Evolutionary conservation across 53 echinoderm and acorn worm species (phyloP).

Genomic region (Echinarachnius parma): DNA sequence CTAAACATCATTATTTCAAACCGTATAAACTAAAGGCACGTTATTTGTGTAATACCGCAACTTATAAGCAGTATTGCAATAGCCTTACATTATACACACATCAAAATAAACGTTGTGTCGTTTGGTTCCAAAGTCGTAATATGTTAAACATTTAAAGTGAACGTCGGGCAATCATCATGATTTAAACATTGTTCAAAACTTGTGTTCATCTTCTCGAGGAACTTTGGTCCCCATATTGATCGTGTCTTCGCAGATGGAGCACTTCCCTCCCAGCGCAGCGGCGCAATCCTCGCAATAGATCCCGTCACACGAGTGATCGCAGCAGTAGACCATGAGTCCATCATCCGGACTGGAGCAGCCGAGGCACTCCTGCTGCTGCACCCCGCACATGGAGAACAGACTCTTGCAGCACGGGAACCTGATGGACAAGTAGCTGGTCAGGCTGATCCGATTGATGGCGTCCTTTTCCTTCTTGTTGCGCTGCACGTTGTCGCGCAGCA

Average conservation of each 20-base stretch:
- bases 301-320: constrained; percentile 43
- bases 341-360: constrained; percentile 67
- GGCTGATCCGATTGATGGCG: constrained; percentile 57
- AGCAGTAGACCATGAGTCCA: constrained; percentile 58
- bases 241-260: constrained; percentile 13
- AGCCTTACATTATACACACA: too few relatives aligned
- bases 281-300: constrained; percentile 63
- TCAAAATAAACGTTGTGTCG: too few relatives aligned
- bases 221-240: constrained; percentile 18
- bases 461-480: constrained; percentile 68
- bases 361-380: constrained; percentile 55
- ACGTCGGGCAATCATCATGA: too few relatives aligned
- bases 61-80: too few relatives aligned
- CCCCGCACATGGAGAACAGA: constrained; percentile 55
- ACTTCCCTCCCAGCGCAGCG: constrained; percentile 10
- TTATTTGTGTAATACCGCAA: too few relatives aligned
- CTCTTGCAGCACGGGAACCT: constrained; percentile 60
- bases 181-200: too few relatives aligned
- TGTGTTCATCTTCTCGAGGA: constrained; percentile 8
- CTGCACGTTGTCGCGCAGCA: constrained; percentile 58
- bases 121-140: too few relatives aligned
- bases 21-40: too few relatives aligned
- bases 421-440: constrained; percentile 58
- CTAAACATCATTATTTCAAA: too few relatives aligned
- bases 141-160: too few relatives aligned